A percentile compares a stretch with the other conserved stretches of the same genome.
phyloP scores from a whole-genome alignment of 2,113 vertebrate genomes.

The Bagarius yarrelli region DNA sequence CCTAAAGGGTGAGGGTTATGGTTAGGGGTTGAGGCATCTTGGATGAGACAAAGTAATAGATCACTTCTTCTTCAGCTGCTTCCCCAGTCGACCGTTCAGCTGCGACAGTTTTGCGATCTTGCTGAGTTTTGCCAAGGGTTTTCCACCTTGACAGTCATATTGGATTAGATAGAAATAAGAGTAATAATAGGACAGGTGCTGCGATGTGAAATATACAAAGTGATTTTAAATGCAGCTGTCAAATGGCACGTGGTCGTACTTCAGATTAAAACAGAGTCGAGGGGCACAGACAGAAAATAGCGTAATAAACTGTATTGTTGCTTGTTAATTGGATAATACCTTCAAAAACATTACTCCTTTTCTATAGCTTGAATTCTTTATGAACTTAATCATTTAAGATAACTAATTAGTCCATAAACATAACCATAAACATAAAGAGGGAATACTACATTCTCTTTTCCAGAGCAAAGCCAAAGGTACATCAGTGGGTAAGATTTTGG shows the following conservation, averaged over 20 bases:
- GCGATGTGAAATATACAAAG: conserved; percentile 15
- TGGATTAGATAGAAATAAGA: conserved; percentile 1
- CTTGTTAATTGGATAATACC: neutral
- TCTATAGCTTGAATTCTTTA: no score
- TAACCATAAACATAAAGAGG: neutral
- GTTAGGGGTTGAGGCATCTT: no score
- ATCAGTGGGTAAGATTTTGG: no score
- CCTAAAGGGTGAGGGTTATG: no score
- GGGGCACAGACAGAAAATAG: neutral
- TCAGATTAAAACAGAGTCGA: neutral
- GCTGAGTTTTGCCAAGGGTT: neutral
- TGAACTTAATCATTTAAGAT: neutral
- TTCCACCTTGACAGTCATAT: conserved; percentile 1
- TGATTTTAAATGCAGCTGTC: neutral
- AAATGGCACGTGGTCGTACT: neutral
- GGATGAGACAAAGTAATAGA: conserved; percentile 29
- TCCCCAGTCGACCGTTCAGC: conserved; percentile 5
- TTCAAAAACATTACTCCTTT: neutral
- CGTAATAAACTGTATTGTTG: neutral
- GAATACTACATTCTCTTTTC: neutral
- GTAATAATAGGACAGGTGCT: conserved; percentile 26
- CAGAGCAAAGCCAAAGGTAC: neutral
- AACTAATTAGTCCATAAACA: neutral
- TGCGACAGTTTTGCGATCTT: neutral
- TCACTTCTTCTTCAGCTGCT: conserved; percentile 10